Base-by-base conservation (phyloP, 2,797 vertebrate genomes). In the Hemitrygon akajei region DNA sequence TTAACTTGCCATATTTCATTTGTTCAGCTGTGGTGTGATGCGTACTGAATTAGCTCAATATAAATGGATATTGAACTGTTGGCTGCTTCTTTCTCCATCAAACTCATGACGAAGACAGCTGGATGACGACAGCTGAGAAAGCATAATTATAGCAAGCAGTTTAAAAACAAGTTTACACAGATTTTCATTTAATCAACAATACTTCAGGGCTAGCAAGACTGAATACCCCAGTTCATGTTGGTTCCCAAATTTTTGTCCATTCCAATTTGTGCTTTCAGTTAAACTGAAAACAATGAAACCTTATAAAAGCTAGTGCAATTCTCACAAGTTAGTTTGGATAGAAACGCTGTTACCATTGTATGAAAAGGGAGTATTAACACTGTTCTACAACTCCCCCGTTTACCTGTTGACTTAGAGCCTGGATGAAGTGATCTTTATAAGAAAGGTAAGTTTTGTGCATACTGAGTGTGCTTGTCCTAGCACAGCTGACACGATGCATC, bases 151-250 rank as follows among this genome's bases (percentile, higher is more conserved):
- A 40, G 37, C 71, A 76, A 75, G 91, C 71, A 56, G 25, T 93
- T 93, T 40, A 20, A 25, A 56, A 20, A 76, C 27, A 76, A 75
- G 91, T 93, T 93, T 30, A 93, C 30, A 76, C 40, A 93, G 93
- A 37, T 93, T 56, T 93, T 93, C 91, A 75, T 58, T 71, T 76
- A 76, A 93, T 75, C 37, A 93, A 93, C 91, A 76, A n/a, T 58
- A 93, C 76, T 37, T n/a, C 66, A 93, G 71, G 69, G 25, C n/a
- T 40, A 20, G 89, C 71, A 93, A 75, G 37, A 73, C 91, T 92
- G 91, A 93, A 93, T 12, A 30, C 63, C 76, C 37, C 73, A 37
- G 91, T 92, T 92, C 91, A 75, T 71, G 69, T 66, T 75, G 37
- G 37, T 92, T 92, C 34, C 87, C n/a, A 69, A n/a, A 34, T 63